Percentiles rank a stretch among this genome's conserved stretches.
phyloP scores from a whole-genome alignment of 1,140 invertebrate species.

The Pogonomyrmex barbatus region DNA sequence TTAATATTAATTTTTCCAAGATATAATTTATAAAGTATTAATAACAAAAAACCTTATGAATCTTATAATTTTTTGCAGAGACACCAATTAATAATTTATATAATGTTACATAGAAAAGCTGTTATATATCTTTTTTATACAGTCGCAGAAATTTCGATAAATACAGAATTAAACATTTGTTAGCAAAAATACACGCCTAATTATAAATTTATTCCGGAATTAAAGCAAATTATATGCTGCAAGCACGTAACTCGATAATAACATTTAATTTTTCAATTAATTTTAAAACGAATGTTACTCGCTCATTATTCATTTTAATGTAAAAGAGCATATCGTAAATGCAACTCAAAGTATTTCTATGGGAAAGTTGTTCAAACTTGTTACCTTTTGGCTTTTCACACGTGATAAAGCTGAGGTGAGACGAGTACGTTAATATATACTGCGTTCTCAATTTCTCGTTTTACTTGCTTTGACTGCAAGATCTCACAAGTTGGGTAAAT shows the following conservation, averaged over 20 bases:
- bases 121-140: neutral
- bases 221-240: neutral
- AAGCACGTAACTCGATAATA: neutral
- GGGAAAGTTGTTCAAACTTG: neutral
- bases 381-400: neutral
- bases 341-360: neutral
- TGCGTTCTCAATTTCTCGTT: slow-evolving; percentile 37
- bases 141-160: neutral
- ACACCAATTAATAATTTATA: neutral
- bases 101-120: neutral
- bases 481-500: slow-evolving; percentile 44
- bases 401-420: slow-evolving; percentile 37
- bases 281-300: neutral
- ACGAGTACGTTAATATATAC: slow-evolving; percentile 15
- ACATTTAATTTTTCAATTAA: slow-evolving; percentile 1
- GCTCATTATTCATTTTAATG: neutral
- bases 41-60: neutral
- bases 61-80: neutral
- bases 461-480: slow-evolving; percentile 35
- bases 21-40: neutral
- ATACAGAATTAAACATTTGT: neutral
- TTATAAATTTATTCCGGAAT: slow-evolving; percentile 9
- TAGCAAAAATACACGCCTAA: neutral
- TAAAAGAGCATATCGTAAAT: neutral
- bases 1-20: neutral